These are phyloP conservation scores for Masticophis lateralis DNA, from an alignment of 2,797 vertebrate genomes.

Conservation along the genomic window DNA sequence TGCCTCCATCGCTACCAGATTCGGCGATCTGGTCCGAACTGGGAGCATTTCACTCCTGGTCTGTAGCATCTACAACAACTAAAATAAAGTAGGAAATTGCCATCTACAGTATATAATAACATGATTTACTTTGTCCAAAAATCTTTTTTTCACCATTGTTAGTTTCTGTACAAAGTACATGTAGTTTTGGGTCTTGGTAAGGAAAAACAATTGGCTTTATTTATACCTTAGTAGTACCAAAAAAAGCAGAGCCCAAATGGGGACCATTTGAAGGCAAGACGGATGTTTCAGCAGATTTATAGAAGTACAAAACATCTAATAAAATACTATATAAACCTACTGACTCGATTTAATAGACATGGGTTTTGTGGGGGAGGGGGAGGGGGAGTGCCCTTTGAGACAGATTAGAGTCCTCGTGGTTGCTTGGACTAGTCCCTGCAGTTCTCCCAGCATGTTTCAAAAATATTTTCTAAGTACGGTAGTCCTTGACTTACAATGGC, in stretches of 20 bases:
- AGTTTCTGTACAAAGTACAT: background rate
- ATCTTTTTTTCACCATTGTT: background rate
- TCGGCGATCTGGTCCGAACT: too few species aligned
- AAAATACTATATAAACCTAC: background rate
- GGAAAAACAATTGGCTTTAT: background rate
- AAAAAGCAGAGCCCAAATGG: background rate
- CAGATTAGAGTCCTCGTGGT: background rate
- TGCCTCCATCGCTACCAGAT: too few species aligned
- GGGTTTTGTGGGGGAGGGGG: rapidly evolving
- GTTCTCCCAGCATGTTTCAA: background rate
- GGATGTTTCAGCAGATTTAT: background rate
- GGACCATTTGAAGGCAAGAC: background rate
- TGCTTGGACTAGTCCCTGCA: background rate
- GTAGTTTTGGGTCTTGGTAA: background rate
- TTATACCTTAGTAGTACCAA: background rate
- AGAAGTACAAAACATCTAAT: background rate
- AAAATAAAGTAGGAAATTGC: background rate
- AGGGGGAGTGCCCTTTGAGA: background rate
- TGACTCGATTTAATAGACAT: background rate
- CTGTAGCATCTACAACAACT: background rate
- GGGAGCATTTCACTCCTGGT: too few species aligned
- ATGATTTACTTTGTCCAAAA: background rate
- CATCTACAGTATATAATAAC: background rate
- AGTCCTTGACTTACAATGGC: background rate
- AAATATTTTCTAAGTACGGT: background rate